These are phyloP conservation scores for Equus quagga DNA, from an alignment of 2,113 vertebrate species.

Conservation along the genomic window DNA sequence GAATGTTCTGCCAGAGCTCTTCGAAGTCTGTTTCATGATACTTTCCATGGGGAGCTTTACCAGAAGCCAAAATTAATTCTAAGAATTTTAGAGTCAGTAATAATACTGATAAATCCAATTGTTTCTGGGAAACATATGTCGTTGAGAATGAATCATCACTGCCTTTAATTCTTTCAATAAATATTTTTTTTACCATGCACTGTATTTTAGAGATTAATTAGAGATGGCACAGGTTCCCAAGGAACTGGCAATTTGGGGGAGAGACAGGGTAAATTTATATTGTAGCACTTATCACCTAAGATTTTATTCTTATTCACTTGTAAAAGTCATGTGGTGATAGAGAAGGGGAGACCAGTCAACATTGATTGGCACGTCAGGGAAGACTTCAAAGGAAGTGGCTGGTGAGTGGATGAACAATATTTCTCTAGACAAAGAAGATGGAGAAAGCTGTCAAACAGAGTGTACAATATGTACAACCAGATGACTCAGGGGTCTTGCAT, in stretches of 20 bases:
- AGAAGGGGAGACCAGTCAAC: not conserved
- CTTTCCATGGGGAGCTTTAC: not conserved
- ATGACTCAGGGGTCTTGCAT: not conserved
- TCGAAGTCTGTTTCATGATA: not conserved
- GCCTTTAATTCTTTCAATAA: not conserved
- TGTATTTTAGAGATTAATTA: not conserved
- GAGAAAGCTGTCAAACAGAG: not conserved
- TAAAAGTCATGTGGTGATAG: not conserved
- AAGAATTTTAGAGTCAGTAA: conserved; percentile 24
- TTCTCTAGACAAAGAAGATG: not conserved
- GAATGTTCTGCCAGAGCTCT: not conserved
- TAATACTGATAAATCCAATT: not conserved
- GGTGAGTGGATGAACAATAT: not conserved
- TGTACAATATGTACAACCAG: not conserved
- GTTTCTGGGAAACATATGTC: not conserved
- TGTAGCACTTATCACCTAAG: not conserved
- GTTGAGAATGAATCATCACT: not conserved
- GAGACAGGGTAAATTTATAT: not conserved
- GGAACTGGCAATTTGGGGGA: not conserved
- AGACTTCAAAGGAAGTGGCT: not conserved
- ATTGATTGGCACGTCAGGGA: not conserved
- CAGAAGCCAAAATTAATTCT: not conserved
- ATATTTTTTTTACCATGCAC: not conserved
- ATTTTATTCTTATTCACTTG: not conserved
- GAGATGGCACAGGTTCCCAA: not conserved